These are phyloP conservation scores for Mugil cephalus DNA, from an alignment of 2,113 vertebrate species.

Conservation along the genomic window DNA sequence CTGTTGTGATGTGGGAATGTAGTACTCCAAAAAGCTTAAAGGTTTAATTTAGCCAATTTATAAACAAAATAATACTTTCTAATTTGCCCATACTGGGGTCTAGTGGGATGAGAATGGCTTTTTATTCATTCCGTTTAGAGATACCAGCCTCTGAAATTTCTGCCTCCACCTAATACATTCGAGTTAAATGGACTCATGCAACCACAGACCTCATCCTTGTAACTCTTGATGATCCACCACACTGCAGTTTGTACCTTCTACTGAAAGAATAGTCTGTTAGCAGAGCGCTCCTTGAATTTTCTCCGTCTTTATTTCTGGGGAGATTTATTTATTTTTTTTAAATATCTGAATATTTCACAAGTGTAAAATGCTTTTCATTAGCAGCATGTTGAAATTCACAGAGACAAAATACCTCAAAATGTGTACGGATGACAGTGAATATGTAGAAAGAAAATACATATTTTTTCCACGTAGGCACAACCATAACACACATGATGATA, in stretches of 20 bases:
- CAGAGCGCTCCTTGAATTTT: no score
- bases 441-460: no score
- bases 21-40: neutral
- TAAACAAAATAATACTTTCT: neutral
- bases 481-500: no score
- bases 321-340: neutral
- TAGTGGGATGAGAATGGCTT: neutral
- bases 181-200: neutral
- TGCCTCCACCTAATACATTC: neutral
- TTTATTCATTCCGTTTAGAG: no score
- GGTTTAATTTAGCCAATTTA: no score
- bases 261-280: no score
- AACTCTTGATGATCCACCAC: neutral
- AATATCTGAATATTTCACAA: neutral
- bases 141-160: neutral
- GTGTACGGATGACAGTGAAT: no score
- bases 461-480: no score
- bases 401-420: neutral
- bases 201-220: neutral
- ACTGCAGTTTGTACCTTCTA: no score
- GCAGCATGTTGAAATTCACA: neutral
- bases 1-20: neutral
- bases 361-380: neutral
- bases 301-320: no score
- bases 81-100: neutral